These are phyloP conservation scores for Drosophila pruinosa DNA, from an alignment of 1,140 invertebrate species.

Conservation along the genomic window DNA sequence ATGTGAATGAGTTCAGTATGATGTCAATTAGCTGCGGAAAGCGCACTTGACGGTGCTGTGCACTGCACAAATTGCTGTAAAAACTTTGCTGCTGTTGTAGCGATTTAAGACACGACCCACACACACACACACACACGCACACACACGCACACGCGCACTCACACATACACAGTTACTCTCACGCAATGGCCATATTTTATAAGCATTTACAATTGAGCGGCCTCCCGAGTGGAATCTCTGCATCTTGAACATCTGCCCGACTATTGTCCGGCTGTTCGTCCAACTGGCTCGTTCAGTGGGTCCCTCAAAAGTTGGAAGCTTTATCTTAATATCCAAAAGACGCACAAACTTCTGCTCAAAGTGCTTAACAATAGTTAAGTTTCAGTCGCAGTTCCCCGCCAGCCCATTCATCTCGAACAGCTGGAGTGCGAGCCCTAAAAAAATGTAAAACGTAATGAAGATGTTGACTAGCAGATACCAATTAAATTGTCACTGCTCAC, in stretches of 20 bases:
- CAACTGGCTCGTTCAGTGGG: neutral
- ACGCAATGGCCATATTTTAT: constrained; percentile 39
- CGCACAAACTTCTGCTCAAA: constrained; percentile 49
- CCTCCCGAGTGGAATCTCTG: constrained; percentile 20
- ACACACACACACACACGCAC: neutral
- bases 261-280: neutral
- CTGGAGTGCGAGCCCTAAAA: neutral
- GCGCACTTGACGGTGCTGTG: constrained; percentile 62
- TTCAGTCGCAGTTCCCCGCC: constrained; percentile 7
- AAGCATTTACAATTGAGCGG: constrained; percentile 42
- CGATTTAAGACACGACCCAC: constrained; percentile 27
- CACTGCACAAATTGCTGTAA: constrained; percentile 58
- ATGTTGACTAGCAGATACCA: neutral
- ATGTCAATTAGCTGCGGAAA: constrained; percentile 81
- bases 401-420: neutral
- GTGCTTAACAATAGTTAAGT: constrained; percentile 68
- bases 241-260: constrained; percentile 24
- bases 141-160: neutral
- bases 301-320: constrained; percentile 49
- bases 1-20: constrained; percentile 81
- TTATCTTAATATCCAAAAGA: constrained; percentile 56
- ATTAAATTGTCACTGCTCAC: neutral
- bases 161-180: neutral
- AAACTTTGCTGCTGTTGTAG: constrained; percentile 26
- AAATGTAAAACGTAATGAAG: neutral